These are phyloP conservation scores for Antennarius maculatus DNA, from an alignment of 2,797 vertebrate species.

Conservation along the genomic window DNA sequence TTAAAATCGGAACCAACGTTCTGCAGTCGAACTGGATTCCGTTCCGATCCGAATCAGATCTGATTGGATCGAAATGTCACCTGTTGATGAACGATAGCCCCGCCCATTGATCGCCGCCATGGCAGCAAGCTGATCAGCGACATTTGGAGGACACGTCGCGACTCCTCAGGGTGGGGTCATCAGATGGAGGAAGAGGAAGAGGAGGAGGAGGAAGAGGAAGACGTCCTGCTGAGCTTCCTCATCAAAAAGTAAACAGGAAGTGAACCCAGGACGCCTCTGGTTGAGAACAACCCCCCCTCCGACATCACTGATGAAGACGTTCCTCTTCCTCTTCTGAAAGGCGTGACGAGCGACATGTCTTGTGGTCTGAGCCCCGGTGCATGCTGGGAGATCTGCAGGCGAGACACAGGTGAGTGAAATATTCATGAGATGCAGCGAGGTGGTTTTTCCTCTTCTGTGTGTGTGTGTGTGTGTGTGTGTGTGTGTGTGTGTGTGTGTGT, in stretches of 20 bases:
- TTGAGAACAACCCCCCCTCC: slow-evolving; percentile 9
- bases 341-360: too few relatives aligned
- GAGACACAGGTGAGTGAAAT: slow-evolving; percentile 66
- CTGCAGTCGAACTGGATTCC: too few relatives aligned
- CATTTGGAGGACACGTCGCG: too few relatives aligned
- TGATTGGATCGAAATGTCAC: too few relatives aligned
- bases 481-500: slow-evolving; percentile 12
- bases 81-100: too few relatives aligned
- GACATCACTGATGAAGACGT: background rate
- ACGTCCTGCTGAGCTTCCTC: slow-evolving; percentile 56
- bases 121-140: too few relatives aligned
- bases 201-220: slow-evolving; percentile 9
- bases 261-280: slow-evolving; percentile 63
- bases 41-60: too few relatives aligned
- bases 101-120: too few relatives aligned
- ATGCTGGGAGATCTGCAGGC: slow-evolving; percentile 52
- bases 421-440: slow-evolving; percentile 71
- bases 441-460: slow-evolving; percentile 27
- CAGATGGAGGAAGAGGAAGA: background rate
- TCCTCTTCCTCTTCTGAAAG: too few relatives aligned
- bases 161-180: background rate
- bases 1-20: too few relatives aligned
- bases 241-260: slow-evolving; percentile 80
- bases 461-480: slow-evolving; percentile 15
- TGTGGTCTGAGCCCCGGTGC: slow-evolving; percentile 20